Conservation (phyloP, 2,797 vertebrate species). For the Mormyrops boulengeri region DNA sequence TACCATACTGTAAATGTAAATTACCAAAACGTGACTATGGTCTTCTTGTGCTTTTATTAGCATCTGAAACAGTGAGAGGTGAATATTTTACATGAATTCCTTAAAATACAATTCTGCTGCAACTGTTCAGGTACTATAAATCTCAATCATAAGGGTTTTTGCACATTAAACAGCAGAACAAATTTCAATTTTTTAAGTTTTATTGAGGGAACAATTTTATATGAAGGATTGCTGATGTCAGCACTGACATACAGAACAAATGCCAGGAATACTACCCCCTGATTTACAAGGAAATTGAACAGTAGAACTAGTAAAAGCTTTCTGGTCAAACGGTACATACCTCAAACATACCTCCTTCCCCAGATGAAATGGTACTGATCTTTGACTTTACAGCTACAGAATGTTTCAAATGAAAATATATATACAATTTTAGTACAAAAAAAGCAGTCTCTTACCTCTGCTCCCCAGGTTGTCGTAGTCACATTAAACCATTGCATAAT, state of each 20-base stretch:
- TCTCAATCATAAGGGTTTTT: not conserved
- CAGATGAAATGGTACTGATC: slow-evolving; percentile 54
- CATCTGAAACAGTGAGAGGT: not conserved
- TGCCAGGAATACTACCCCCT: not conserved
- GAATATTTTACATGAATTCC: not conserved
- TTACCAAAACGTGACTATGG: not conserved
- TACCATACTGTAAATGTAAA: not conserved
- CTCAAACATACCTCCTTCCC: slow-evolving; percentile 42
- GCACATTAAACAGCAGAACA: not conserved
- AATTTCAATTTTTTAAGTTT: not conserved
- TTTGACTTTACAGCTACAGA: slow-evolving; percentile 70
- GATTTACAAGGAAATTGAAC: not conserved
- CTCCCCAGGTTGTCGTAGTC: slow-evolving; percentile 34
- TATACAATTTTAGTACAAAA: slow-evolving; percentile 79
- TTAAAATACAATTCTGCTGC: not conserved
- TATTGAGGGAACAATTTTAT: slow-evolving; percentile 19
- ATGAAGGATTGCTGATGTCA: not conserved
- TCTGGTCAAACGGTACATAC: slow-evolving; percentile 32
- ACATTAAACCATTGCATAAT: slow-evolving; percentile 39
- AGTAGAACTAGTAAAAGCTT: slow-evolving; percentile 26
- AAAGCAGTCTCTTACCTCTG: slow-evolving; percentile 43
- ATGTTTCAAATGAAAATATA: slow-evolving; percentile 76
- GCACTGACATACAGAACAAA: slow-evolving; percentile 9
- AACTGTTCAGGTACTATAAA: not conserved
- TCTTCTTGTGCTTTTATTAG: not conserved